phyloP scores from a whole-genome alignment of 2,797 vertebrate species.

The Pteronotus mesoamericanus region DNA sequence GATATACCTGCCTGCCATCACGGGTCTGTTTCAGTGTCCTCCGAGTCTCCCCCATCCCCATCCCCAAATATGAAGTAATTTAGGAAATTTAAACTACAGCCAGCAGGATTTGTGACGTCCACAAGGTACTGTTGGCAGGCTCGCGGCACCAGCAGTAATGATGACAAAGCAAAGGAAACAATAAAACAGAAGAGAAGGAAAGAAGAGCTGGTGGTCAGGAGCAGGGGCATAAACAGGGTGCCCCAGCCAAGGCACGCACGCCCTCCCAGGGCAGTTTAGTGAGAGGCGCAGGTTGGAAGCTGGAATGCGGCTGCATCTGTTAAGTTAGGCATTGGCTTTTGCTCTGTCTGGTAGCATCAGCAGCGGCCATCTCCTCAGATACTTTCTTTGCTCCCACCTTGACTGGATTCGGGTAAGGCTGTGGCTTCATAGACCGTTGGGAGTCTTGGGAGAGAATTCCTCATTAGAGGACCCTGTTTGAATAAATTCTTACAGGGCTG shows the following conservation, averaged over 20 bases:
- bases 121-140: neutral
- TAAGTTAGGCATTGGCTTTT: neutral
- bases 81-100: neutral
- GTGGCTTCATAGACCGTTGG: neutral
- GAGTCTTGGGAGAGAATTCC: neutral
- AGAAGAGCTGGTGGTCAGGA: neutral
- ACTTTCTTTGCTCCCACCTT: neutral
- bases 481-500: neutral
- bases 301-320: neutral
- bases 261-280: neutral
- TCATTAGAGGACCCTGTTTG: neutral
- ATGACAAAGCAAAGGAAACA: neutral
- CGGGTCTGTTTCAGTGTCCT: neutral
- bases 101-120: neutral
- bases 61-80: neutral
- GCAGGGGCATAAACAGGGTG: neutral
- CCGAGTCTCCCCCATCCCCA: neutral
- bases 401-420: neutral
- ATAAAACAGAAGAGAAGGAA: neutral
- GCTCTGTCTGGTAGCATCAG: neutral
- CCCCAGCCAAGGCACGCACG: neutral
- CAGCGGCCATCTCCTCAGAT: neutral
- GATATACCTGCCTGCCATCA: neutral
- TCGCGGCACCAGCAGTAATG: neutral
- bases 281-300: neutral